phyloP scores from a whole-genome alignment of 2,888 invertebrate genomes.

The Smittia aterrima region DNA sequence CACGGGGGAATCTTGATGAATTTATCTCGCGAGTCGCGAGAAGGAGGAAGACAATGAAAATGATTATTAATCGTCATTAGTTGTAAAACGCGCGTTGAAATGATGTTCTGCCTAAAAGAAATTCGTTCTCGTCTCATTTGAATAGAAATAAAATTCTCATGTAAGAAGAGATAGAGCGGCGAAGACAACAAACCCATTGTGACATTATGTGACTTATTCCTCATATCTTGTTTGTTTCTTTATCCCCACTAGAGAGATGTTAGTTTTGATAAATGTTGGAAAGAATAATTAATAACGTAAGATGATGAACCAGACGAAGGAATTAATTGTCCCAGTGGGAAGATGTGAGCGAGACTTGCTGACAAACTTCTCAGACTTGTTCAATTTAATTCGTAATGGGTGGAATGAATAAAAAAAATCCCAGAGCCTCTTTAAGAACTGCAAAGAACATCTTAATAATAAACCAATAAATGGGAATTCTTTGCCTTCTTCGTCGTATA shows the following conservation, averaged over 20 bases:
- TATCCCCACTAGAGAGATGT: conserved; percentile 22
- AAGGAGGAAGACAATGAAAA: conserved; percentile 8
- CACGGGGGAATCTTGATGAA: conserved; percentile 1
- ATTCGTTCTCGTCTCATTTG: conserved; percentile 14
- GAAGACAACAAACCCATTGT: background rate
- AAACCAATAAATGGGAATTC: conserved; percentile 10
- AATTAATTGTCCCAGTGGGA: conserved; percentile 17
- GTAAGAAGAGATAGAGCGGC: background rate
- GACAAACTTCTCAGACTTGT: background rate
- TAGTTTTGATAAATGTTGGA: background rate
- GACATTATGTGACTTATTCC: conserved; percentile 21
- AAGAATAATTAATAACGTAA: background rate
- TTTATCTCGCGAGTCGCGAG: conserved; percentile 4
- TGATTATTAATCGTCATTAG: conserved; percentile 23
- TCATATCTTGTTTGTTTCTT: conserved; percentile 5
- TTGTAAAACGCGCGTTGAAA: conserved; percentile 12
- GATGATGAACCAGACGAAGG: background rate
- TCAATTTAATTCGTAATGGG: conserved; percentile 6
- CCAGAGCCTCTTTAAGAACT: conserved; percentile 11
- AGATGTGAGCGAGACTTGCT: background rate
- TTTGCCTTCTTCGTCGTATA: conserved; percentile 3
- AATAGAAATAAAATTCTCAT: conserved; percentile 1
- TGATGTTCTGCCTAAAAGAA: background rate
- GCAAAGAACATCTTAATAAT: conserved; percentile 29
- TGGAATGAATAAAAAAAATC: conserved; percentile 3